Percentiles rank a stretch among this genome's conserved stretches.
These are phyloP conservation scores for Bovichtus variegatus DNA, from an alignment of 2,797 vertebrate genomes.

Conservation along the genomic window DNA sequence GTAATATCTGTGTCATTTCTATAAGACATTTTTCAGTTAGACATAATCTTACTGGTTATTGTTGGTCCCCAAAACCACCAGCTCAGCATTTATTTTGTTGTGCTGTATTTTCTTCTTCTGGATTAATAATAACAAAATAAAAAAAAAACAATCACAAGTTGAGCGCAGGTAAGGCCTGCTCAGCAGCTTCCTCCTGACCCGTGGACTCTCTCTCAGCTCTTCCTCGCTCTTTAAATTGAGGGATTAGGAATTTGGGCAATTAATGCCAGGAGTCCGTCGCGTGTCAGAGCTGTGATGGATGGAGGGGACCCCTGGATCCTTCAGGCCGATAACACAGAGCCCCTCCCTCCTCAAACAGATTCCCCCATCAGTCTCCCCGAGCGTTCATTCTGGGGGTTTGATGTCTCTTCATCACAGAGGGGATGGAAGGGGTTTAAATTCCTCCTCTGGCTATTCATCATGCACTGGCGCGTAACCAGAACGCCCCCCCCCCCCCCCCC, in stretches of 20 bases:
- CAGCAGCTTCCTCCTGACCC: neutral
- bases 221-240: slow-evolving; percentile 13
- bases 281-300: slow-evolving; percentile 86
- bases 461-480: slow-evolving; percentile 13
- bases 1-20: too few relatives aligned
- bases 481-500: neutral
- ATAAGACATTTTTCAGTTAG: too few relatives aligned
- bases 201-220: neutral
- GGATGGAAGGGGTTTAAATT: slow-evolving; percentile 40
- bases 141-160: neutral
- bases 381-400: slow-evolving; percentile 51
- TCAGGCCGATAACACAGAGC: slow-evolving; percentile 75
- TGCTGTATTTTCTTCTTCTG: neutral
- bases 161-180: neutral
- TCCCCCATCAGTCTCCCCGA: slow-evolving; percentile 32
- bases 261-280: slow-evolving; percentile 82
- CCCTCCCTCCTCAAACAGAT: slow-evolving; percentile 51
- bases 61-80: neutral
- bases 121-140: too few relatives aligned
- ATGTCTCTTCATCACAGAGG: slow-evolving; percentile 42
- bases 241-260: slow-evolving; percentile 71
- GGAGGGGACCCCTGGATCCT: slow-evolving; percentile 75
- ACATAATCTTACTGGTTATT: neutral
- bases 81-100: neutral
- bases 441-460: slow-evolving; percentile 56